A percentile compares a stretch with the other conserved stretches of the same genome.
Conservation (phyloP, 1,140 invertebrate genomes). For the Chionoecetes opilio region DNA sequence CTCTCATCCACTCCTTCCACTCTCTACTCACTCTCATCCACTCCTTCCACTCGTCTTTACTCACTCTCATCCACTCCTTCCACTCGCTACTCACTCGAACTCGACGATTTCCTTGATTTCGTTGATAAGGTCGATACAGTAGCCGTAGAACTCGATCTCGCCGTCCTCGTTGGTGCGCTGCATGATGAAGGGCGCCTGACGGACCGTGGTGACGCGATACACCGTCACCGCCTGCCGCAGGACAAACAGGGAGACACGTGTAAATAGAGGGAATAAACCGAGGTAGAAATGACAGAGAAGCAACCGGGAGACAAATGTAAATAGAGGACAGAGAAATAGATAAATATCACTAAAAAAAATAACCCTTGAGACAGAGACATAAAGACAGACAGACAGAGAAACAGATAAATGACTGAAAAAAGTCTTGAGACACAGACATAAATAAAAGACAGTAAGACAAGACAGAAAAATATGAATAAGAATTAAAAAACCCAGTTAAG, state of each 20-base stretch:
- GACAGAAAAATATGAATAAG: too few relatives aligned
- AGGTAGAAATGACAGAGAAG: not conserved
- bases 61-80: not conserved
- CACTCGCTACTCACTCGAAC: conserved; percentile 87
- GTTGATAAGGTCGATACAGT: conserved; percentile 96
- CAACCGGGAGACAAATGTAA: not conserved
- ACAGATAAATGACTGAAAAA: not conserved
- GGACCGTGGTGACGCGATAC: conserved; percentile 80
- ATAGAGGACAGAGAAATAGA: not conserved
- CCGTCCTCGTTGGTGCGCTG: conserved; percentile 82
- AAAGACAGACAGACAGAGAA: too few relatives aligned
- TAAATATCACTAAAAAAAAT: not conserved
- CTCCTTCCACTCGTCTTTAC: not conserved
- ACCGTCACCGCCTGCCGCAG: conserved; percentile 77
- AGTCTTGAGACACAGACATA: not conserved
- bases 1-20: too few relatives aligned
- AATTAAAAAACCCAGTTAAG: too few relatives aligned
- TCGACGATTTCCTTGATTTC: conserved; percentile 92
- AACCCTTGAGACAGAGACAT: not conserved
- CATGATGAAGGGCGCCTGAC: conserved; percentile 95
- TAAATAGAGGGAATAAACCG: too few relatives aligned
- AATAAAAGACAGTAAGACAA: too few relatives aligned
- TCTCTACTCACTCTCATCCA: too few relatives aligned
- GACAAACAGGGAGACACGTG: not conserved
- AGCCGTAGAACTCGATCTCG: conserved; percentile 90